Evolutionary conservation across 2,888 invertebrate genomes (phyloP), one percentile per base, ranked within the genome.

Genomic region (Horisme vitalbata): DNA sequence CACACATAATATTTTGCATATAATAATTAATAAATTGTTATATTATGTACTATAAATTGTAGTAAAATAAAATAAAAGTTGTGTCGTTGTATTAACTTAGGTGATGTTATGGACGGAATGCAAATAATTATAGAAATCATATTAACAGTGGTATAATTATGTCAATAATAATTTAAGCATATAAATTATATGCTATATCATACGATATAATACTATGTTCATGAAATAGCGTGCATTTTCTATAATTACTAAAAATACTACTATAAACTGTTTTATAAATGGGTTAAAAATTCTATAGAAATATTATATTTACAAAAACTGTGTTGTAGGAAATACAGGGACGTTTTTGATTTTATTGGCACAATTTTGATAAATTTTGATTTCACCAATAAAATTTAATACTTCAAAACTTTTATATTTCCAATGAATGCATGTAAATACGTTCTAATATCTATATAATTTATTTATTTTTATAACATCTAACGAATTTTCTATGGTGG

Each of bases 241-340:
- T 8, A 18, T 20, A 23, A 10, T 6, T 27, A 20, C 18, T 26
- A 13, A 32, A 37, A 26, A 38, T 37, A 33, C 55, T 55, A 56
- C 44, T 54, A 49, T 57, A 52, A 53, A 37, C 50, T 46, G 53
- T 57, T 44, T 51, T 56, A 70, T 65, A 74, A 70, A 70, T 65
- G 63, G 66, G 68, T 62, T 65, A 65, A 72, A 78, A 77, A 72
- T 74, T 57, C 68, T 65, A 67, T 70, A 71, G 65, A 78, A 73
- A 79, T 71, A 75, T 74, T 73, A 76, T 75, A n/a, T n/a, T 68
- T 77, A 75, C 68, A 79, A 68, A 74, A 67, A 71, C 64, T 63
- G 64, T 71, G 70, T 66, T 63, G 33, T 66, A 65, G 63, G 63
- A 68, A 52, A 61, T 63, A 43, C 27, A 20, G 59, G 75, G 77